Evolutionary conservation across 2,113 vertebrate genomes (phyloP).

Genomic region (Alethe castanea): DNA sequence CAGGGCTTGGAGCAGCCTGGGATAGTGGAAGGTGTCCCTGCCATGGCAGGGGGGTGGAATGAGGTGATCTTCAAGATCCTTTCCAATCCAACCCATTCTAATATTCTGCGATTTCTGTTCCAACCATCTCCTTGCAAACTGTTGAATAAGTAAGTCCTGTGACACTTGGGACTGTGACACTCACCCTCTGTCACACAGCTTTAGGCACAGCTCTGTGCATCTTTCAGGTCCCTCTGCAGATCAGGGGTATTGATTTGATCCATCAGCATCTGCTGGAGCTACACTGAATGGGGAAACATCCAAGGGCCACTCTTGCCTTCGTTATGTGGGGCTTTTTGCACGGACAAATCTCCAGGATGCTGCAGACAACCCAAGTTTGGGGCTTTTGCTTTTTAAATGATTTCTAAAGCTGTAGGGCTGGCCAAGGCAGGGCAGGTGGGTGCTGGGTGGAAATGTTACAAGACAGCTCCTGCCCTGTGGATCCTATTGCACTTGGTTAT

Average conservation of each 20-base stretch:
- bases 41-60: accelerated
- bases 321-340: not conserved
- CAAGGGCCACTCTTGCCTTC: not conserved
- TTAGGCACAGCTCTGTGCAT: not conserved
- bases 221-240: not conserved
- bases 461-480: not conserved
- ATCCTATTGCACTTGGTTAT: not conserved
- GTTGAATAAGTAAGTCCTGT: not conserved
- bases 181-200: not conserved
- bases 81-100: not conserved
- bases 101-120: not conserved
- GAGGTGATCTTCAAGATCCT: not conserved
- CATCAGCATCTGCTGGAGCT: not conserved
- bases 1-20: accelerated
- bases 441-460: not conserved
- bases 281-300: not conserved
- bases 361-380: not conserved
- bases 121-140: not conserved
- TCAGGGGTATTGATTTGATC: not conserved
- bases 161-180: not conserved
- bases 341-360: not conserved
- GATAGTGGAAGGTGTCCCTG: not conserved
- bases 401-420: not conserved
- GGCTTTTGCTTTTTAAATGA: no score
- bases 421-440: not conserved